These are phyloP conservation scores for Scelioninae gen. 2 DNA, from an alignment of 2,888 invertebrate genomes.

Conservation along the genomic window DNA sequence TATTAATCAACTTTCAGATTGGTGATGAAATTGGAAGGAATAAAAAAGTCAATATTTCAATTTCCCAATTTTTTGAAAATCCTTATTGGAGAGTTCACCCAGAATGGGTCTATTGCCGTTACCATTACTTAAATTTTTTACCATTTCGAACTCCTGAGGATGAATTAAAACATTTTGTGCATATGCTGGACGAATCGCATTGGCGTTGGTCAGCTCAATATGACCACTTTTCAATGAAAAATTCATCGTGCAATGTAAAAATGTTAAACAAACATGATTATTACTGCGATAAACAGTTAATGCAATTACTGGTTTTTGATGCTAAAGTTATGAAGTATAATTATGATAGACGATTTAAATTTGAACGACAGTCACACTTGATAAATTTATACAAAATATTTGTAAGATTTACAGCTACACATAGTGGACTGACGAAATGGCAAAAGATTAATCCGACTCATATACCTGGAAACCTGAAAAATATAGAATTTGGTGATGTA, in stretches of 20 bases:
- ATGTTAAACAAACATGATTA: constrained; percentile 83
- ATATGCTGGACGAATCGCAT: constrained; percentile 78
- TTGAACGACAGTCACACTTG: constrained; percentile 70
- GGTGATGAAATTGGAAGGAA: constrained; percentile 85
- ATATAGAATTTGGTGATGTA: constrained; percentile 84
- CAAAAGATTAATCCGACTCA: constrained; percentile 74
- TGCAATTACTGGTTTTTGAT: constrained; percentile 91
- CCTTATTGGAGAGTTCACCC: constrained; percentile 88
- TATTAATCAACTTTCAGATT: constrained; percentile 75
- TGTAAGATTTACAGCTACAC: constrained; percentile 89
- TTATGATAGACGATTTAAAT: constrained; percentile 69
- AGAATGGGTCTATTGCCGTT: constrained; percentile 93
- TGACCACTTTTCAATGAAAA: constrained; percentile 65
- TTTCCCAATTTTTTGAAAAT: constrained; percentile 84
- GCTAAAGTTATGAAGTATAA: constrained; percentile 83
- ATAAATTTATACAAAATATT: constrained; percentile 81
- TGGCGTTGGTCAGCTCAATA: constrained; percentile 83
- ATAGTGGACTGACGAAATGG: constrained; percentile 93
- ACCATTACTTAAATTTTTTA: constrained; percentile 88
- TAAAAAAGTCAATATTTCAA: constrained; percentile 81
- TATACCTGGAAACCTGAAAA: constrained; percentile 70
- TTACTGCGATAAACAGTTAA: constrained; percentile 89
- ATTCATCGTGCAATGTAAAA: constrained; percentile 70
- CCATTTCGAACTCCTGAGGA: constrained; percentile 84
- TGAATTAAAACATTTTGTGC: constrained; percentile 85